Conservation (phyloP, 2,797 vertebrate genomes). For the Hipposideros larvatus region DNA sequence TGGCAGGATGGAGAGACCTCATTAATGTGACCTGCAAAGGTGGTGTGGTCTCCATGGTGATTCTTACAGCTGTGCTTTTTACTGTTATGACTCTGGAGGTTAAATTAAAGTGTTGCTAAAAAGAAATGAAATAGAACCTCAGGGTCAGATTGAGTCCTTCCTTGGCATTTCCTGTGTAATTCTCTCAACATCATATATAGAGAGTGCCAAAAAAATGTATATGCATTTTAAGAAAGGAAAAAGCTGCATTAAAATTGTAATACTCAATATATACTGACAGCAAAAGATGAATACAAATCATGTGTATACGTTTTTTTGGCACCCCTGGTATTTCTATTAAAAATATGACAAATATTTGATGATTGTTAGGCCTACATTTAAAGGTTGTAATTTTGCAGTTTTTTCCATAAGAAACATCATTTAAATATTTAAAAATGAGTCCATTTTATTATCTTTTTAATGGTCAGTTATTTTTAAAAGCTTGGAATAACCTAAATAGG, state of each 20-base stretch:
- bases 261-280: too few species aligned
- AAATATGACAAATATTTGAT: background rate
- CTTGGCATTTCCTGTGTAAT: background rate
- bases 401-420: background rate
- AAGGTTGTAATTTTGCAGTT: background rate
- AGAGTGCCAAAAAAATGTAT: too few species aligned
- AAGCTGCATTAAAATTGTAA: too few species aligned
- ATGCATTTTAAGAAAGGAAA: too few species aligned
- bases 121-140: slow-evolving; percentile 36
- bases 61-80: background rate
- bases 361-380: background rate
- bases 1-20: slow-evolving; percentile 13
- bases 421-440: background rate
- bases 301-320: too few species aligned
- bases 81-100: background rate
- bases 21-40: background rate
- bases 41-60: background rate
- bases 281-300: too few species aligned
- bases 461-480: background rate
- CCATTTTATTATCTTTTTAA: background rate
- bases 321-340: background rate
- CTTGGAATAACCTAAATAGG: background rate
- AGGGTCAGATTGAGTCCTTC: background rate
- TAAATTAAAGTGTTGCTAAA: slow-evolving; percentile 26
- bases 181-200: background rate